Base-by-base conservation (phyloP, 2,113 vertebrate species). In the Apus apus region DNA sequence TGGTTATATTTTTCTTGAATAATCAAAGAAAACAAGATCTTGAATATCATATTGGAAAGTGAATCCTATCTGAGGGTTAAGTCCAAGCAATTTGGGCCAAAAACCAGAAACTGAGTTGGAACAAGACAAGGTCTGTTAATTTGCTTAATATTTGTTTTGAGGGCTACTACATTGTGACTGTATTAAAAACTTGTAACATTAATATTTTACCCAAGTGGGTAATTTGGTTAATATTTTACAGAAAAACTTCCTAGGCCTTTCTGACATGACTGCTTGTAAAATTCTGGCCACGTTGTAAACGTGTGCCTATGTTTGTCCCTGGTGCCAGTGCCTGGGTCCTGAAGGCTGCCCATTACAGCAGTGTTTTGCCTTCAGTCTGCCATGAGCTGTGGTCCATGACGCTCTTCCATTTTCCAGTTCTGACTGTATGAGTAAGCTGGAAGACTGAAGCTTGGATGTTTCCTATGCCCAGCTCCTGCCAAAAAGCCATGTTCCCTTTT, bases 381-480 rank as follows among this genome's bases (percentile, higher is more conserved):
- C 16, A 0, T 16, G 66, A 26, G 30, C 34, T 25, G 29, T 26
- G n/a, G 8, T 21, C 74, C 38, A 8, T 1, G 1, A 38, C 0
- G 1, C 22, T 45, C 4, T 75, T 32, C 32, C 6, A 1, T 27
- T 60, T 50, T 67, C 51, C 43, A 45, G 13, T 17, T 38, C 23
- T 56, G 53, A 10, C 13, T 34, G 5, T 26, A 17, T 27, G 40
- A 62, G 12, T n/a, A 32, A 43, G 17, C 13, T 85, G 73, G 18
- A 56, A 75, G 85, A 62, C 6, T 0, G 36, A 54, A 62, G 50
- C 29, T 75, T 32, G 8, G 5, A 1, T 11, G 12, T 87, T 80
- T 57, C 40, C n/a, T 36, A 2, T 12, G 12, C 23, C 54, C 58
- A 43, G 17, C 9, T 36, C 23, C n/a, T 81, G 58, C 64, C 66